Evolutionary conservation across 1,140 invertebrate genomes (phyloP), one percentile per base, ranked within the genome.

Genomic region (Diorhabda elongata): DNA sequence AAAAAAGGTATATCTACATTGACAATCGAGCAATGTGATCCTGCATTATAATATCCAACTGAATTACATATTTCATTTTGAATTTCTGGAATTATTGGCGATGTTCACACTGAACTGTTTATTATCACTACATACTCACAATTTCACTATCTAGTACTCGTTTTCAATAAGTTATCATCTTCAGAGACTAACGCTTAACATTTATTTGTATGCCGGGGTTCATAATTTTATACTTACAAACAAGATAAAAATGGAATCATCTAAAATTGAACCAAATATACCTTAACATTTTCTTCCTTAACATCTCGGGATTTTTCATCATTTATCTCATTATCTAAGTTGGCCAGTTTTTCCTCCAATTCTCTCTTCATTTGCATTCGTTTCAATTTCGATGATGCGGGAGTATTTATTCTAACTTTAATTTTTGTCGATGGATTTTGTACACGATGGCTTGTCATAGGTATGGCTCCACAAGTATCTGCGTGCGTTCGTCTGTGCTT

Each of bases 401-500:
- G 73, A 42, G 74, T 79, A 77, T 74, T 80, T 61, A 76, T 69
- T 66, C 68, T 71, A 7, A 76, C 69, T 66, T 74, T 75, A n/a
- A 74, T 69, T 69, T 74, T 73, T 43, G 75, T 76, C 4, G 65
- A 41, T 4, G 74, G 74, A 66, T 76, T 68, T 61, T 70, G 64
- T 45, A 76, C 74, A n/a, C 72, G 64, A 65, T 76, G 75, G 4
- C 68, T 73, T 42, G 74, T 76, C 57, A 75, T 69, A 0, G 77
- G 76, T 26, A 75, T 70, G 52, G 61, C 45, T 3, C 82, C 82
- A 71, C 82, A 83, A 3, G 77, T 81, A 11, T 82, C 77, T 0
- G 80, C 81, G 61, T 81, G 80, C 44, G 77, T 79, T 64, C 74
- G 75, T 60, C 81, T 73, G 71, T 84, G 83, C 73, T 83, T 83